Conservation (phyloP, 2,888 invertebrate genomes). For the Mimumesa dahlbomi region DNA sequence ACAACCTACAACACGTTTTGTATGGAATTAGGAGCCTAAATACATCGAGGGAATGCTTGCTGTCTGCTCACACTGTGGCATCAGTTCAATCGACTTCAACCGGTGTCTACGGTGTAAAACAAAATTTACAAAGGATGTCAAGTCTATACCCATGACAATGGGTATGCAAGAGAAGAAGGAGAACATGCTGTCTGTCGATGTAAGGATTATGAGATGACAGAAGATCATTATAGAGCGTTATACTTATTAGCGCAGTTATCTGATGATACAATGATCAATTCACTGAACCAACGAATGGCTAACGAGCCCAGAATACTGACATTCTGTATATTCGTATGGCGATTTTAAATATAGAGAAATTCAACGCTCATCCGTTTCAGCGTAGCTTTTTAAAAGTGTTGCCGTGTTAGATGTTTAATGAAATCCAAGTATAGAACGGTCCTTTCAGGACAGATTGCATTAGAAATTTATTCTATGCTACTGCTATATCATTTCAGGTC, state of each 20-base stretch:
- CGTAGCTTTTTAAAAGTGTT: conserved; percentile 19
- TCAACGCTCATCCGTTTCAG: conserved; percentile 21
- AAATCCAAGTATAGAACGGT: conserved; percentile 7
- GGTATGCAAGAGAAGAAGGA: conserved; percentile 63
- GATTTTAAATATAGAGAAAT: conserved; percentile 8
- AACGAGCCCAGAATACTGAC: conserved; percentile 18
- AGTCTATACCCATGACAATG: conserved; percentile 79
- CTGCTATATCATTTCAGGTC: conserved; percentile 44
- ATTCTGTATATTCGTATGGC: conserved; percentile 4
- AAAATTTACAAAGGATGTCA: conserved; percentile 87
- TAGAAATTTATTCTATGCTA: conserved; percentile 10
- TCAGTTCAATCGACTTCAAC: conserved; percentile 89
- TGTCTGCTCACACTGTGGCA: conserved; percentile 90
- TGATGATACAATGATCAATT: conserved; percentile 23
- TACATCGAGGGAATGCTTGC: conserved; percentile 88
- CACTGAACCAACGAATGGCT: conserved; percentile 22
- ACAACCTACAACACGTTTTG: conserved; percentile 42
- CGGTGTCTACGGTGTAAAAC: conserved; percentile 88
- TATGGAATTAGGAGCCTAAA: conserved; percentile 80
- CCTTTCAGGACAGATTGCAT: not conserved
- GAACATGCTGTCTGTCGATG: conserved; percentile 65
- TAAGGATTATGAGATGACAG: conserved; percentile 55
- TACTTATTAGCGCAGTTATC: conserved; percentile 16
- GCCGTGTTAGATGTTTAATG: not conserved
- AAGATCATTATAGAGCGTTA: conserved; percentile 31